Evolutionary conservation across 2,888 invertebrate species (phyloP).

Genomic region (Acrobasis suavella): DNA sequence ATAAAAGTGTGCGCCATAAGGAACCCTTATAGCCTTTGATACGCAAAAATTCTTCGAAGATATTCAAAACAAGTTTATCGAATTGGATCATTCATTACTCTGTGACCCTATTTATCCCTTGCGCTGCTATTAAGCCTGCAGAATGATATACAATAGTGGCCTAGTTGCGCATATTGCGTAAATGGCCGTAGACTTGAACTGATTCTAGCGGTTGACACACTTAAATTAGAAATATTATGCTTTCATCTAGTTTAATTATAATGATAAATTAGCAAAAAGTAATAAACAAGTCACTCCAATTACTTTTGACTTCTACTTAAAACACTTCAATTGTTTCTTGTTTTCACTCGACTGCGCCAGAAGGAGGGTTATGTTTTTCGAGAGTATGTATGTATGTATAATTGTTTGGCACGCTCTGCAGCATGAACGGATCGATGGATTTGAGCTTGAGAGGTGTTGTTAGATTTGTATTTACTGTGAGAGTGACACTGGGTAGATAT

Average conservation of each 20-base stretch:
- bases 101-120: slow-evolving; percentile 24
- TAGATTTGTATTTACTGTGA: too few relatives aligned
- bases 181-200: slow-evolving; percentile 77
- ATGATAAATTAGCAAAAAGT: not conserved
- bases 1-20: too few relatives aligned
- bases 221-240: slow-evolving; percentile 32
- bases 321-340: too few relatives aligned
- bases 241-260: slow-evolving; percentile 21
- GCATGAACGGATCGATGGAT: too few relatives aligned
- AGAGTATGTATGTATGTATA: too few relatives aligned
- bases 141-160: slow-evolving; percentile 57
- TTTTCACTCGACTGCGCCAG: too few relatives aligned
- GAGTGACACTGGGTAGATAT: too few relatives aligned
- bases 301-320: too few relatives aligned
- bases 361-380: too few relatives aligned
- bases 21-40: not conserved
- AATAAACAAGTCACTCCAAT: not conserved
- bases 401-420: too few relatives aligned
- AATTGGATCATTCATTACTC: slow-evolving; percentile 1
- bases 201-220: slow-evolving; percentile 60
- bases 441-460: too few relatives aligned
- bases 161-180: slow-evolving; percentile 73
- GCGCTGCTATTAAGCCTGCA: slow-evolving; percentile 31
- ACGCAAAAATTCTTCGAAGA: not conserved
- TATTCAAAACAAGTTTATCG: not conserved